Conservation (phyloP, 2,888 invertebrate species). For the Choreutis nemorana region DNA sequence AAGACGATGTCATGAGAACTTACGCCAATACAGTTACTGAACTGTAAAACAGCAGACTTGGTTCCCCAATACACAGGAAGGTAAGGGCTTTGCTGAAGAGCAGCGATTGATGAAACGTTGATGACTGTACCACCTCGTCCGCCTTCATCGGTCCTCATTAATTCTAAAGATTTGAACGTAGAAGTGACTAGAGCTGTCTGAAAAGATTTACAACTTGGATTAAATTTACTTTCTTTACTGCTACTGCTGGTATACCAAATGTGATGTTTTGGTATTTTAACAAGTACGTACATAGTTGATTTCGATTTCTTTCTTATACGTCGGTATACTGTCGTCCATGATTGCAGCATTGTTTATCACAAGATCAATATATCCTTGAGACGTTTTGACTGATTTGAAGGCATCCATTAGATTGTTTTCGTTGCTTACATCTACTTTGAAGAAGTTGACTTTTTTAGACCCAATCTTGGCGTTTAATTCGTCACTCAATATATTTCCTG, state of each 20-base stretch:
- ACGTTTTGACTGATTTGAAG: conserved; percentile 22
- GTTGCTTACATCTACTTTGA: conserved; percentile 26
- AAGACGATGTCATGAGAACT: conserved; percentile 8
- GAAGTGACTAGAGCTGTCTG: conserved; percentile 22
- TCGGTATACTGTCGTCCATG: conserved; percentile 34
- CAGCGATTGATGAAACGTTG: conserved; percentile 26
- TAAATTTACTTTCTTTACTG: too few species aligned
- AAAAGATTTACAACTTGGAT: conserved; percentile 4
- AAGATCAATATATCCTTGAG: conserved; percentile 34
- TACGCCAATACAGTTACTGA: conserved; percentile 24
- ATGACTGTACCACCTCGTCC: conserved; percentile 29
- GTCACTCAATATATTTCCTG: conserved; percentile 19
- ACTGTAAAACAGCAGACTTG: conserved; percentile 23
- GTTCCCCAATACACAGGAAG: conserved; percentile 25
- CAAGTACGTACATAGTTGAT: conserved; percentile 45
- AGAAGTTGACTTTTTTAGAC: conserved; percentile 20
- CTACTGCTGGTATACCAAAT: too few species aligned
- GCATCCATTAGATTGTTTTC: conserved; percentile 20
- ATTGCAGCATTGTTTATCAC: conserved; percentile 45
- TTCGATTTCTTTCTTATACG: conserved; percentile 34
- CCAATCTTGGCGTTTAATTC: conserved; percentile 25
- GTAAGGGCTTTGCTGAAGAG: conserved; percentile 12
- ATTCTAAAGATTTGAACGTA: conserved; percentile 22
- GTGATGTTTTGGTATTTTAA: too few species aligned
- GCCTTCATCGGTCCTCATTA: conserved; percentile 27